Evolutionary conservation across 2,113 vertebrate genomes (phyloP), one percentile per base, ranked within the genome.

Genomic region (Raja brachyura): DNA sequence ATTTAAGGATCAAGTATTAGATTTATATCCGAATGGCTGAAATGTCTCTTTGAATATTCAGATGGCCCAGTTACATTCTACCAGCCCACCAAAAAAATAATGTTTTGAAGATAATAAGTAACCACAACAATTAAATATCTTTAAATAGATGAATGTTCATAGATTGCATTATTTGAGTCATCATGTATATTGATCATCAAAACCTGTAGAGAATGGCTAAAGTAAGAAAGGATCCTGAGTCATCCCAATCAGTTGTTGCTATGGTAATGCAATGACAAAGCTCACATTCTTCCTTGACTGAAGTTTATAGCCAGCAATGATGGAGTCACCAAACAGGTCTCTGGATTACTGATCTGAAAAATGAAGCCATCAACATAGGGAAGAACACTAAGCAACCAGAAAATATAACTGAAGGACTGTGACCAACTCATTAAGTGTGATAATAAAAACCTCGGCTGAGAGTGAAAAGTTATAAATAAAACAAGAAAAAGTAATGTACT

Each of bases 341-440:
- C 81, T 11, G 11, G 81, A 85, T 85, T 85, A 61, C 81, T 85
- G 48, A 54, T 22, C 78, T 81, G 39, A 81, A 81, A 81, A 81
- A 81, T 81, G 39, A 54, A 85, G 81, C 79, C 59, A 54, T 61
- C 81, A 85, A 22, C 25, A n/a, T 4, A 83, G 48, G 66, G 20
- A 83, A 83, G 48, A 10, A 59, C 81, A 85, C 3, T 54, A 85
- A 54, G 28, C 39, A 28, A 85, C 54, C 81, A 85, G 81, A 61
- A 18, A 4, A 56, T 7, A 81, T 54, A 81, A 56, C 78, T 54
- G 54, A 3, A 85, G 81, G 9, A 85, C 81, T 59, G 54, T 28
- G 81, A 85, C 54, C 28, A 14, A 25, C 28, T 28, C 54, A 81
- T 22, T 54, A 48, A 56, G 0, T 10, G 25, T 28, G 54, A 59